Evolutionary conservation across 1,140 invertebrate species (phyloP).

Genomic region (Brachionus rotundiformis): DNA sequence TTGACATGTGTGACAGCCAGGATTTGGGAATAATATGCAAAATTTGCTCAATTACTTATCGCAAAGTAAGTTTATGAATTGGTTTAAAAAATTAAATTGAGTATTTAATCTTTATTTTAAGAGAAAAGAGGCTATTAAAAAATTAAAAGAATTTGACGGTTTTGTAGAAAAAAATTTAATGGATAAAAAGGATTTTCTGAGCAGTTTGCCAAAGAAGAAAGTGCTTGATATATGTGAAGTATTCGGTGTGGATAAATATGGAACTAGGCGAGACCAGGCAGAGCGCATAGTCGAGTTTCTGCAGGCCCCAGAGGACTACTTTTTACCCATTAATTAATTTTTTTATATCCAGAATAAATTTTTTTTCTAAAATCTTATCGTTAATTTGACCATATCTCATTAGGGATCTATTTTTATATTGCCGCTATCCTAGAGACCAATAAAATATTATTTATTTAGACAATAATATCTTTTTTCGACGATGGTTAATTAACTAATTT

Average conservation of each 20-base stretch:
- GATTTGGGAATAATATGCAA: neutral
- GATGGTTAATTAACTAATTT: too few relatives aligned
- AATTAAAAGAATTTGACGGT: neutral
- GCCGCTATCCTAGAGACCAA: too few relatives aligned
- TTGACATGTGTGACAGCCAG: neutral
- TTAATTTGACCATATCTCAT: too few relatives aligned
- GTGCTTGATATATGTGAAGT: neutral
- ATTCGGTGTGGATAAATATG: slow-evolving; percentile 4
- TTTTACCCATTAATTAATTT: neutral
- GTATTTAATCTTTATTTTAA: neutral
- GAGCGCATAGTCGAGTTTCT: neutral
- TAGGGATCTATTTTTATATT: too few relatives aligned
- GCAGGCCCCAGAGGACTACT: neutral
- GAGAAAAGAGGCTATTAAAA: neutral
- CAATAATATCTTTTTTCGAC: too few relatives aligned
- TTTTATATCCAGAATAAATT: neutral
- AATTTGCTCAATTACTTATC: slow-evolving; percentile 12
- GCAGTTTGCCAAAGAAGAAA: neutral
- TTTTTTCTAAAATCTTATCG: neutral
- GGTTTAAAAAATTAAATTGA: neutral
- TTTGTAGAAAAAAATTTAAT: neutral
- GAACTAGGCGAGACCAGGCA: neutral
- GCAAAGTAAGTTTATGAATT: neutral
- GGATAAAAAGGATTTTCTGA: neutral
- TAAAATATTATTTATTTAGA: too few relatives aligned